Evolutionary conservation across 30 jellyfish, hydroid and myxozoan genomes (phyloP).

Genomic region (Turritopsis dohrnii): DNA sequence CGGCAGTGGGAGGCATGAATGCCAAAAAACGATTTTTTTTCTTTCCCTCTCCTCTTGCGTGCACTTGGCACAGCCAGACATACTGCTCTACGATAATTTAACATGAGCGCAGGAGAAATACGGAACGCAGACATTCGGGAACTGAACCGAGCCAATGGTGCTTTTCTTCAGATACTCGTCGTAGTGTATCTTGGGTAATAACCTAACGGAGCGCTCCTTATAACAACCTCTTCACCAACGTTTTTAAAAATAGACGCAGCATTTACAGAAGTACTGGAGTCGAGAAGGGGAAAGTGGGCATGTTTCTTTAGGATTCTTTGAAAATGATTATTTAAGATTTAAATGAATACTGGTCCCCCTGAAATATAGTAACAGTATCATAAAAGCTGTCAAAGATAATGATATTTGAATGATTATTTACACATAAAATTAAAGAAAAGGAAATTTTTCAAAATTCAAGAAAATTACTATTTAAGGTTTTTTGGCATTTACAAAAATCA

Average conservation of each 20-base stretch:
- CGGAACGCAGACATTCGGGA: conserved; percentile 40
- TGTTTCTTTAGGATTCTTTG: not conserved
- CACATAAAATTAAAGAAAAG: not conserved
- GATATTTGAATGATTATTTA: not conserved
- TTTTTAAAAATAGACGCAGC: not conserved
- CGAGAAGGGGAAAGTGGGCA: not conserved
- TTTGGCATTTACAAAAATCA: not conserved
- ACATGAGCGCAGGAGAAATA: conserved; percentile 39
- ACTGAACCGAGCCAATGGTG: conserved; percentile 53
- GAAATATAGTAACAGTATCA: not conserved
- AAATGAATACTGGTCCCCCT: not conserved
- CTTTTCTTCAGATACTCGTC: conserved; percentile 15
- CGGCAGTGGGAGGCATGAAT: conserved; percentile 99
- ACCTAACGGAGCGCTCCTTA: not conserved
- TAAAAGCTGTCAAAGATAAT: not conserved
- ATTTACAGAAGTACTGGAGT: not conserved
- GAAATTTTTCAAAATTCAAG: too few relatives aligned
- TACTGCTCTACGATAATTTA: conserved; percentile 30
- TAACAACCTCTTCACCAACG: not conserved
- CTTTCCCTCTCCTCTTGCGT: conserved; percentile 31
- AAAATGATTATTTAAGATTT: too few relatives aligned
- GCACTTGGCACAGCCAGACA: conserved; percentile 45
- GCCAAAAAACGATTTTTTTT: conserved; percentile 63
- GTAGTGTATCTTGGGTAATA: conserved; percentile 31
- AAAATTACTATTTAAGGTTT: too few relatives aligned